Percentiles rank a stretch among this genome's conserved stretches.
phyloP scores from a whole-genome alignment of 2,888 invertebrate species.

The Brachyptera risi region DNA sequence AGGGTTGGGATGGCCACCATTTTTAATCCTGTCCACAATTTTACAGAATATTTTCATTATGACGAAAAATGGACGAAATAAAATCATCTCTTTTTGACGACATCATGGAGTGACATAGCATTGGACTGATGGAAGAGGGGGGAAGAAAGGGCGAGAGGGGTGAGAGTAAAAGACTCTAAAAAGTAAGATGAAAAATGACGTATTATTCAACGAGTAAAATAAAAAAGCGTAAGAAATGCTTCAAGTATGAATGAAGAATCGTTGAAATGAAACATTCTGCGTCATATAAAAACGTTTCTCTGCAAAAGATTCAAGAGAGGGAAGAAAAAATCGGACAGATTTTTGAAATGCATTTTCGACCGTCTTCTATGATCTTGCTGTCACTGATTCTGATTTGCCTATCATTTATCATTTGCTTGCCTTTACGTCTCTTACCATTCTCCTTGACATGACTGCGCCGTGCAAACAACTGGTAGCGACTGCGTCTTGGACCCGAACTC shows the following conservation, averaged over 20 bases:
- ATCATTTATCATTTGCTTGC: constrained; percentile 27
- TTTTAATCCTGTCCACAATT: constrained; percentile 15
- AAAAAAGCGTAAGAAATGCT: constrained; percentile 21
- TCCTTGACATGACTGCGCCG: too few relatives aligned
- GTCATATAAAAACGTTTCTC: constrained; percentile 19
- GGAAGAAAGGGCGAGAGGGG: constrained; percentile 23
- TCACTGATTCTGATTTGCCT: constrained; percentile 30
- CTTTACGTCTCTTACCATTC: too few relatives aligned
- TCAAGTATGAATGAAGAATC: constrained; percentile 25
- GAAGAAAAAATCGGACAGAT: constrained; percentile 21
- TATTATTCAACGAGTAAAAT: constrained; percentile 29
- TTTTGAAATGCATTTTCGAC: constrained; percentile 22
- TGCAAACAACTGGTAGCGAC: too few relatives aligned
- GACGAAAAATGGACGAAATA: constrained; percentile 13
- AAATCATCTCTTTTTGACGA: constrained; percentile 19
- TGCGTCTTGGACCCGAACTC: too few relatives aligned
- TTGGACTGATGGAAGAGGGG: constrained; percentile 17
- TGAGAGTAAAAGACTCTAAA: constrained; percentile 26
- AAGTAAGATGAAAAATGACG: constrained; percentile 32
- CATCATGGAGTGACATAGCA: constrained; percentile 10
- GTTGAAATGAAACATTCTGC: constrained; percentile 20
- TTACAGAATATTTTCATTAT: constrained; percentile 17
- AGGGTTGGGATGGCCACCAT: not conserved
- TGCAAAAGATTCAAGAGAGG: constrained; percentile 20
- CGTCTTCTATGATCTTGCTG: constrained; percentile 24